These are phyloP conservation scores for Diploptera punctata DNA, from an alignment of 2,888 invertebrate species.

Conservation along the genomic window DNA sequence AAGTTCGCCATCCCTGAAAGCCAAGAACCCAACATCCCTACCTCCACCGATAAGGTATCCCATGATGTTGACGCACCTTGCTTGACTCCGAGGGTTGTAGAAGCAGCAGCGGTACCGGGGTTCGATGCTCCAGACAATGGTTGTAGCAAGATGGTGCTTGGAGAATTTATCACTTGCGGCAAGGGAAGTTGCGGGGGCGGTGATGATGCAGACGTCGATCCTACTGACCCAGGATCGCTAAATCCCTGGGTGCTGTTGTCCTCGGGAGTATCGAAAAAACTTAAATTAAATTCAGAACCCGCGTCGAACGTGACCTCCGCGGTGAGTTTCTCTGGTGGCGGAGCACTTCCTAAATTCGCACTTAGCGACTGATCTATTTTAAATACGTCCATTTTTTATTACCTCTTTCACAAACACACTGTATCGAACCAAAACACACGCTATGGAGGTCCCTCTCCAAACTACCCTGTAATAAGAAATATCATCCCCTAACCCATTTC, in stretches of 20 bases:
- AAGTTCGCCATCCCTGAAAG: neutral
- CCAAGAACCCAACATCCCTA: conserved; percentile 16
- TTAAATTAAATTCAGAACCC: conserved; percentile 78
- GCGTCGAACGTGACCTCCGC: conserved; percentile 75
- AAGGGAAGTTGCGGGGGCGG: conserved; percentile 37
- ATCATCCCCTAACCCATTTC: conserved; percentile 14
- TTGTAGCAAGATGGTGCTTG: conserved; percentile 21
- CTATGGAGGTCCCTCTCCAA: conserved; percentile 1
- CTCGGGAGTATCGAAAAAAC: conserved; percentile 78
- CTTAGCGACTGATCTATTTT: conserved; percentile 70
- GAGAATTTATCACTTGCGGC: conserved; percentile 8
- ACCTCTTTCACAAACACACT: neutral
- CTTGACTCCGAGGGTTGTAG: conserved; percentile 37
- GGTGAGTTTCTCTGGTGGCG: conserved; percentile 65
- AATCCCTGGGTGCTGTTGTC: conserved; percentile 71
- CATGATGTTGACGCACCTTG: conserved; percentile 28
- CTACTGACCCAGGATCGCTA: conserved; percentile 71
- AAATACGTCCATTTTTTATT: conserved; percentile 70
- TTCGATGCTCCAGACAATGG: conserved; percentile 31
- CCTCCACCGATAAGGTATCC: conserved; percentile 1
- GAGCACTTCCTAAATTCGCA: conserved; percentile 67
- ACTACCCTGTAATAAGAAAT: neutral
- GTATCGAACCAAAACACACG: neutral
- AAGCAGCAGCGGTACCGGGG: conserved; percentile 15
- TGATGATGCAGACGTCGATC: conserved; percentile 50